Conservation (phyloP, 2,888 invertebrate species). For the Mythimna lalbum region DNA sequence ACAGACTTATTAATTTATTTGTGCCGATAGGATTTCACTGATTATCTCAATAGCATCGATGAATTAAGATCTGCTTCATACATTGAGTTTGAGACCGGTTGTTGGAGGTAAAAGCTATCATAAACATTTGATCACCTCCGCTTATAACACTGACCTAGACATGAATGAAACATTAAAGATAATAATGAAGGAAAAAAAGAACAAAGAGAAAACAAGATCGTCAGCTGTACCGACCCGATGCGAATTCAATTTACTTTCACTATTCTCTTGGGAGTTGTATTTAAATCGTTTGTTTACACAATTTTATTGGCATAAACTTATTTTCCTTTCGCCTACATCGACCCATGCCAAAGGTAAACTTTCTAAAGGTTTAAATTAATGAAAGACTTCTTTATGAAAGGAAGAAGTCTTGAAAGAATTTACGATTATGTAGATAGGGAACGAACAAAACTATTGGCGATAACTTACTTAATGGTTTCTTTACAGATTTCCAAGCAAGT, state of each 20-base stretch:
- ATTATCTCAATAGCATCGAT: neutral
- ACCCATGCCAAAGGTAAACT: constrained; percentile 59
- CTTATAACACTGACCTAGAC: constrained; percentile 55
- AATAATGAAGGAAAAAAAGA: constrained; percentile 32
- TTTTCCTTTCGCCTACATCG: constrained; percentile 61
- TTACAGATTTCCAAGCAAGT: constrained; percentile 6
- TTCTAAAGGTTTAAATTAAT: constrained; percentile 55
- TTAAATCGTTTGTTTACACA: constrained; percentile 69
- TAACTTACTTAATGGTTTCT: constrained; percentile 26
- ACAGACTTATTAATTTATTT: neutral
- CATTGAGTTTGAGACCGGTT: constrained; percentile 23
- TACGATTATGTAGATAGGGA: constrained; percentile 38
- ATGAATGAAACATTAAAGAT: constrained; percentile 46
- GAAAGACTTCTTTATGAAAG: constrained; percentile 40
- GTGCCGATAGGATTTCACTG: neutral
- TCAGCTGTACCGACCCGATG: constrained; percentile 63
- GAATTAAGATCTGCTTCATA: constrained; percentile 7
- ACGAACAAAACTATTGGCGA: constrained; percentile 23
- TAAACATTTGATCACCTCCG: constrained; percentile 40
- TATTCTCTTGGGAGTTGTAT: constrained; percentile 67
- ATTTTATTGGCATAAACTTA: constrained; percentile 64
- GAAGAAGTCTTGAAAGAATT: constrained; percentile 44
- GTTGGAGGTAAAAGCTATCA: constrained; percentile 15
- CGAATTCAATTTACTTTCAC: constrained; percentile 77
- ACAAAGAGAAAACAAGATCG: constrained; percentile 70